Percentiles rank a stretch among this genome's conserved stretches.
These are phyloP conservation scores for Cranoglanis bouderius DNA, from an alignment of 2,113 vertebrate species.

Conservation along the genomic window DNA sequence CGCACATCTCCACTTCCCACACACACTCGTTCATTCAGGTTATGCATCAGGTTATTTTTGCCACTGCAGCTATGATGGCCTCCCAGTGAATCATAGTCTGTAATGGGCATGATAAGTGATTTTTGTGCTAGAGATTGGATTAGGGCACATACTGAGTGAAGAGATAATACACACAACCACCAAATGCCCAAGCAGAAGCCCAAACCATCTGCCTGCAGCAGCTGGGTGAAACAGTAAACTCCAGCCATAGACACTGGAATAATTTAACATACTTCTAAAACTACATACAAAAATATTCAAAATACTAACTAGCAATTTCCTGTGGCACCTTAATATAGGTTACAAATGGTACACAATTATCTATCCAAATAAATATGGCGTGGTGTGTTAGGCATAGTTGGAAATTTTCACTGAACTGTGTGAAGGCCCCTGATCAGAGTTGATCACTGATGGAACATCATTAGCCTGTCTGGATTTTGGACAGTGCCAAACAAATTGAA, in stretches of 20 bases:
- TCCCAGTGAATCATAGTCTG: constrained; percentile 33
- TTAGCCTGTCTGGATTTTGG: constrained; percentile 42
- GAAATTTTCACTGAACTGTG: constrained; percentile 4
- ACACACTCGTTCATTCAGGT: constrained; percentile 26
- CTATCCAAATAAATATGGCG: background rate
- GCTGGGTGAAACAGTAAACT: constrained; percentile 21
- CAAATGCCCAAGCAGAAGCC: background rate
- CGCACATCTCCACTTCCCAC: constrained; percentile 36
- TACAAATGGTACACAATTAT: background rate
- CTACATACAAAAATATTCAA: background rate
- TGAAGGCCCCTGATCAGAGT: constrained; percentile 17
- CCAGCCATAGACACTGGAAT: background rate
- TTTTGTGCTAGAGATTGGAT: constrained; percentile 50
- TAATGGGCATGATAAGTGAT: constrained; percentile 49
- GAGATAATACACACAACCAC: constrained; percentile 20
- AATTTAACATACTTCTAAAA: constrained; percentile 1
- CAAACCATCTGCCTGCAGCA: constrained; percentile 40
- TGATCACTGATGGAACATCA: constrained; percentile 43
- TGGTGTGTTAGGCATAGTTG: background rate
- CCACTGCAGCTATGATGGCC: constrained; percentile 16
- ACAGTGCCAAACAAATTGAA: constrained; percentile 34
- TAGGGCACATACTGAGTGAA: constrained; percentile 42
- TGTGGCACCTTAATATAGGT: background rate
- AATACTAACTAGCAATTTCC: background rate
- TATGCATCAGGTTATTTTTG: constrained; percentile 45